Conservation (phyloP, 2,888 invertebrate species). For the Steinernema carpocapsae region DNA sequence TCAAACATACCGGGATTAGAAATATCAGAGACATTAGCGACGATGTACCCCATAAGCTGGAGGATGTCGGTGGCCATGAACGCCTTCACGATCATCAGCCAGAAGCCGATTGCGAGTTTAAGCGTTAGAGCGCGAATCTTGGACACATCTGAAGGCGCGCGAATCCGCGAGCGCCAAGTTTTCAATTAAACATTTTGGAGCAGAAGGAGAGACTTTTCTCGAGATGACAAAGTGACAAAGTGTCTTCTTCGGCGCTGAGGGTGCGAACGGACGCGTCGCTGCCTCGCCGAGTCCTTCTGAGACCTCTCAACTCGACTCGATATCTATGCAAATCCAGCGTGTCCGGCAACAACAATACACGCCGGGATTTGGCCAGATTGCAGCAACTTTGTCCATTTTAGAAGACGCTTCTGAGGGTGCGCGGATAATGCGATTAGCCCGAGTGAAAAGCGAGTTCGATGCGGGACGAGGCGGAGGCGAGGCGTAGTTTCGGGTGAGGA, state of each 20-base stretch:
- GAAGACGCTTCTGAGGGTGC: slow-evolving; percentile 6
- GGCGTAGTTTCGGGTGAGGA: neutral
- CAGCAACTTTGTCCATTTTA: slow-evolving; percentile 7
- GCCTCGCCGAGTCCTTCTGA: too few relatives aligned
- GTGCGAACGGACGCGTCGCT: neutral
- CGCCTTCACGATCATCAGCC: slow-evolving; percentile 21
- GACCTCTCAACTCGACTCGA: slow-evolving; percentile 30
- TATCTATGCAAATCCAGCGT: slow-evolving; percentile 29
- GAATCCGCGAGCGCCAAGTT: slow-evolving; percentile 7
- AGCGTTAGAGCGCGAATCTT: slow-evolving; percentile 17
- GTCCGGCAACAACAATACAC: slow-evolving; percentile 27
- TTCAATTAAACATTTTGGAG: slow-evolving; percentile 28
- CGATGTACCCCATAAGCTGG: slow-evolving; percentile 64
- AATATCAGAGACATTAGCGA: slow-evolving; percentile 66
- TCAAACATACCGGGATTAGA: slow-evolving; percentile 40
- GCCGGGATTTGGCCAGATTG: slow-evolving; percentile 14
- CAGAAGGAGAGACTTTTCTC: slow-evolving; percentile 15
- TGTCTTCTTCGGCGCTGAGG: slow-evolving; percentile 16
- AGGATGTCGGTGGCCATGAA: slow-evolving; percentile 65
- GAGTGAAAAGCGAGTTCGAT: slow-evolving; percentile 7
- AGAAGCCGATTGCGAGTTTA: neutral
- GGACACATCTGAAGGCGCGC: slow-evolving; percentile 7
- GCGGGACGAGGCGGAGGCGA: neutral
- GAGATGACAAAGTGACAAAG: slow-evolving; percentile 32
- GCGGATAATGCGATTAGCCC: slow-evolving; percentile 21